These are phyloP conservation scores for Diaperis boleti DNA, from an alignment of 2,888 invertebrate genomes.

Conservation along the genomic window DNA sequence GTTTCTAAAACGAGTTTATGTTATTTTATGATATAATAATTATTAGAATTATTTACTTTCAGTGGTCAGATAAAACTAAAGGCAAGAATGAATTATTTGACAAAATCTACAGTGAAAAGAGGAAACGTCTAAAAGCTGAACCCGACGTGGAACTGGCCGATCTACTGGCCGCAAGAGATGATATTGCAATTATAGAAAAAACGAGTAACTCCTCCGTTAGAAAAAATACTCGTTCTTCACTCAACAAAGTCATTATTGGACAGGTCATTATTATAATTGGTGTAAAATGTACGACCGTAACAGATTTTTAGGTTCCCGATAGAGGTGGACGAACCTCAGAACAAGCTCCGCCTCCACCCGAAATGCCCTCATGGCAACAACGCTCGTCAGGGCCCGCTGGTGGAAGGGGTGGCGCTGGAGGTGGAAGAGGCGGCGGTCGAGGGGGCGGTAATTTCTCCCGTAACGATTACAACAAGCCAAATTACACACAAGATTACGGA, in stretches of 20 bases:
- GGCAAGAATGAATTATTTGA: constrained; percentile 79
- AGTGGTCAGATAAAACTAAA: constrained; percentile 89
- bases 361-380: constrained; percentile 97
- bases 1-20: background rate
- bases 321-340: constrained; percentile 94
- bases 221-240: constrained; percentile 84
- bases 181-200: constrained; percentile 90
- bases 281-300: background rate
- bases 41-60: constrained; percentile 49
- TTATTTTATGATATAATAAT: constrained; percentile 1
- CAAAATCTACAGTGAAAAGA: constrained; percentile 69
- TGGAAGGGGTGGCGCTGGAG: constrained; percentile 66
- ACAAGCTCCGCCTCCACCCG: constrained; percentile 92
- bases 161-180: constrained; percentile 86
- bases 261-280: constrained; percentile 66
- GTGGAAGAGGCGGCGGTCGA: constrained; percentile 62
- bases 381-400: constrained; percentile 68
- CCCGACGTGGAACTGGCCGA: constrained; percentile 81
- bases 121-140: constrained; percentile 69
- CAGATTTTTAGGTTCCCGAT: constrained; percentile 83
- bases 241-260: constrained; percentile 93
- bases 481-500: constrained; percentile 5
- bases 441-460: constrained; percentile 47
- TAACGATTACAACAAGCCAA: constrained; percentile 47
- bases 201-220: constrained; percentile 89